These are phyloP conservation scores for Agonopterix alstromeriana DNA, from an alignment of 2,888 invertebrate species.

Conservation along the genomic window DNA sequence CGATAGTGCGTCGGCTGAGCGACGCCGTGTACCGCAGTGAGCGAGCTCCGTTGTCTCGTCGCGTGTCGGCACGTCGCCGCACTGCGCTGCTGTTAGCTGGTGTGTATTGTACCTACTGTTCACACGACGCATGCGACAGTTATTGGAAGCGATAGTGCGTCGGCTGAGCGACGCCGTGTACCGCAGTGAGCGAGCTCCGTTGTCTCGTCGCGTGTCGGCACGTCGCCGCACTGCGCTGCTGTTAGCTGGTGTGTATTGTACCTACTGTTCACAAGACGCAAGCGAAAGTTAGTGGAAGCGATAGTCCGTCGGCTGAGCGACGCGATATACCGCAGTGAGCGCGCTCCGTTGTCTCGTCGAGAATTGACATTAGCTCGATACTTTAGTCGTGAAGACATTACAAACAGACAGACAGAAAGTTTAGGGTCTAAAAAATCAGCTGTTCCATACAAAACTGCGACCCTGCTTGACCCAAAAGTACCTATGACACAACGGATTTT, in stretches of 20 bases:
- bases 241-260: constrained; percentile 38
- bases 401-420: too few relatives aligned
- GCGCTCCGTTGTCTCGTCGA: constrained; percentile 40
- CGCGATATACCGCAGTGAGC: constrained; percentile 55
- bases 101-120: constrained; percentile 9
- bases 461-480: too few relatives aligned
- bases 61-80: constrained; percentile 47
- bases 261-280: constrained; percentile 8
- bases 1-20: constrained; percentile 47
- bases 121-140: constrained; percentile 26
- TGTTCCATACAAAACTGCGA: too few relatives aligned
- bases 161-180: constrained; percentile 57
- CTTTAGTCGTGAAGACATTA: too few relatives aligned
- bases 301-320: constrained; percentile 50
- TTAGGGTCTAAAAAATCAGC: too few relatives aligned
- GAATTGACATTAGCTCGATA: background rate
- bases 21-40: constrained; percentile 58
- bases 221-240: constrained; percentile 49
- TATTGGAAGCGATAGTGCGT: constrained; percentile 51
- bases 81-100: constrained; percentile 55
- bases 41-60: constrained; percentile 39
- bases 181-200: constrained; percentile 44
- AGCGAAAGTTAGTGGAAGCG: constrained; percentile 46
- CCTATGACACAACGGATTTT: too few relatives aligned
- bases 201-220: constrained; percentile 44